Evolutionary conservation across 2,113 vertebrate genomes (phyloP), one percentile per base, ranked within the genome.

Genomic region (Proteles cristata): DNA sequence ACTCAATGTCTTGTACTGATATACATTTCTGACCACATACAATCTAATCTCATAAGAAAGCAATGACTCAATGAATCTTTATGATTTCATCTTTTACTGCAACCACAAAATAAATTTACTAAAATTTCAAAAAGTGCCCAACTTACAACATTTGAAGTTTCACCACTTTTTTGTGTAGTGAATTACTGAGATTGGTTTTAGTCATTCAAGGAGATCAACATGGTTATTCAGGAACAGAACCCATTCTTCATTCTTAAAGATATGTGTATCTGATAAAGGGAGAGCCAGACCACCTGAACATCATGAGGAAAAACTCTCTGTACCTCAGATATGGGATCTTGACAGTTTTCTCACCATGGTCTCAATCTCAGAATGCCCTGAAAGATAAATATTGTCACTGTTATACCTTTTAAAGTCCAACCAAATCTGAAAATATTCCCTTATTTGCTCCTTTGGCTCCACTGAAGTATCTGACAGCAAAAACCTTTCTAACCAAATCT

Each of bases 391-490:
- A 31, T 10, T 76, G n/a, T 16, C 31, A 12, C 43, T 66, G 28
- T 63, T 90, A 74, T 71, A 23, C 23, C 43, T 93, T 98, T 86
- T 58, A 53, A 88, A 53, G 31, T 82, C 28, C 71, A 14, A 88
- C 80, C 81, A 93, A 63, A 90, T 50, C 61, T 92, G 33, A 92
- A 96, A 95, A 58, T 71, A 63, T 82, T 87, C 15, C 66, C 10
- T 68, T 80, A 50, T 90, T 82, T 89, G 55, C 15, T 50, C 31
- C 5, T 23, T 31, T 68, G 19, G 39, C 39, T 66, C 43, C 55
- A 53, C 14, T 61, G 69, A 93, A 82, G 48, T 76, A 50, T 80
- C n/a, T 90, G 65, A 79, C 23, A 80, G 80, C 45, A 93, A 81
- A 90, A 53, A 65, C 11, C 31, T 96, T 76, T 28, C 71, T 65